These are phyloP conservation scores for Microtus richardsoni DNA, from an alignment of 2,113 vertebrate species.

Conservation along the genomic window DNA sequence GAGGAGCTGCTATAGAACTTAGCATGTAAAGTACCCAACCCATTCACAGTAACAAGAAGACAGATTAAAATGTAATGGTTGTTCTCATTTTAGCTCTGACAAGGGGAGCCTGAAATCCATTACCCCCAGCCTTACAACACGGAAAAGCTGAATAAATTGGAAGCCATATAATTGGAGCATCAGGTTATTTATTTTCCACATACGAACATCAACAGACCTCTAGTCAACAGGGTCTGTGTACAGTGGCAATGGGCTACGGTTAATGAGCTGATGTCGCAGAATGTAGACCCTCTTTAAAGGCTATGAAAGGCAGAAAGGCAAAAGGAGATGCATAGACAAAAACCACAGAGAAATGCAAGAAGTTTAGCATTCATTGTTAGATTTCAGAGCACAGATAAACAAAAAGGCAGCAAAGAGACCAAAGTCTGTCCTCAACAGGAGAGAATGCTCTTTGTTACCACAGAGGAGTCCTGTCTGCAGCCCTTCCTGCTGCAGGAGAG, in stretches of 20 bases:
- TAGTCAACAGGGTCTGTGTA: neutral
- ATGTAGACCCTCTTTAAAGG: neutral
- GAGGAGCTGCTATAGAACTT: neutral
- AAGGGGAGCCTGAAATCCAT: neutral
- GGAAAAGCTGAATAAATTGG: neutral
- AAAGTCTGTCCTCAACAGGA: too few species aligned
- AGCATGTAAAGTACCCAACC: neutral
- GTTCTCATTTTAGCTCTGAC: neutral
- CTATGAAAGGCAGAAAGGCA: neutral
- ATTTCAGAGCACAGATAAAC: neutral
- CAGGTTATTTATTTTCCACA: neutral
- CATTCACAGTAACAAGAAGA: neutral
- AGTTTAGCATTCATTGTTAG: neutral
- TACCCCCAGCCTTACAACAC: neutral
- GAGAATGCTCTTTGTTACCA: neutral
- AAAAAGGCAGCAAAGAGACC: neutral
- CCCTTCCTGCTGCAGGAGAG: neutral
- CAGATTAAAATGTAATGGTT: neutral
- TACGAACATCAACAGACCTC: neutral
- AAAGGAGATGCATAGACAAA: neutral
- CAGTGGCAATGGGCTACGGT: too few species aligned
- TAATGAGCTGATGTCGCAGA: neutral
- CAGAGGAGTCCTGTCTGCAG: neutral
- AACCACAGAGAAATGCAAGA: neutral
- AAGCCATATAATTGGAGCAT: neutral